A percentile compares a stretch with the other conserved stretches of the same genome.
Conservation (phyloP, 2,888 invertebrate genomes). For the Drosophila nigritarsus region DNA sequence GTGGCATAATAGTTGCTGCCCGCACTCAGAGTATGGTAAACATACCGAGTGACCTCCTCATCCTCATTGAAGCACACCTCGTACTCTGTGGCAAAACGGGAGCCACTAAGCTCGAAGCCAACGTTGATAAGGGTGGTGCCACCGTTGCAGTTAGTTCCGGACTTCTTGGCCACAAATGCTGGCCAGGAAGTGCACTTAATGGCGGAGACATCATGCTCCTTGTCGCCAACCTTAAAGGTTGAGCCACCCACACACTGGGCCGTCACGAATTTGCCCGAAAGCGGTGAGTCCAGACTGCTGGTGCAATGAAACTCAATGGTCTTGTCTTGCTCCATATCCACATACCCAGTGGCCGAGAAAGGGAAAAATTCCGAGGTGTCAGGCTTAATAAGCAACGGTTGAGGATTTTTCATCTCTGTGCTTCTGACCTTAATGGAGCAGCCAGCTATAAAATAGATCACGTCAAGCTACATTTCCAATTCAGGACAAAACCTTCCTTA, state of each 20-base stretch:
- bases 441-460: conserved; percentile 35
- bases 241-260: conserved; percentile 72
- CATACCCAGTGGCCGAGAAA: conserved; percentile 63
- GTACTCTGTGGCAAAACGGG: conserved; percentile 79
- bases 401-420: conserved; percentile 85
- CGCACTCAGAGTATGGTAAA: conserved; percentile 79
- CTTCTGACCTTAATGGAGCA: conserved; percentile 66
- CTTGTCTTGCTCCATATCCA: conserved; percentile 60
- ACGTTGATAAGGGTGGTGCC: conserved; percentile 77
- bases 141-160: conserved; percentile 73
- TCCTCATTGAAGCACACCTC: conserved; percentile 84
- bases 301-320: conserved; percentile 77
- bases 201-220: conserved; percentile 64
- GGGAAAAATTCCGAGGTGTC: conserved; percentile 72
- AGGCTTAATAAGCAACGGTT: conserved; percentile 86
- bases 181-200: conserved; percentile 81
- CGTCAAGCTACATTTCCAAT: background rate
- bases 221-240: conserved; percentile 63
- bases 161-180: conserved; percentile 73
- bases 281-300: conserved; percentile 59
- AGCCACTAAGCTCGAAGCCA: conserved; percentile 77
- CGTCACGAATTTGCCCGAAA: conserved; percentile 60
- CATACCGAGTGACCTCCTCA: conserved; percentile 82
- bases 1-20: conserved; percentile 84
- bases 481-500: conserved; percentile 15